Percentiles rank a stretch among this genome's conserved stretches.
Evolutionary conservation across 2,113 vertebrate species (phyloP).

Genomic region (Charina bottae): DNA sequence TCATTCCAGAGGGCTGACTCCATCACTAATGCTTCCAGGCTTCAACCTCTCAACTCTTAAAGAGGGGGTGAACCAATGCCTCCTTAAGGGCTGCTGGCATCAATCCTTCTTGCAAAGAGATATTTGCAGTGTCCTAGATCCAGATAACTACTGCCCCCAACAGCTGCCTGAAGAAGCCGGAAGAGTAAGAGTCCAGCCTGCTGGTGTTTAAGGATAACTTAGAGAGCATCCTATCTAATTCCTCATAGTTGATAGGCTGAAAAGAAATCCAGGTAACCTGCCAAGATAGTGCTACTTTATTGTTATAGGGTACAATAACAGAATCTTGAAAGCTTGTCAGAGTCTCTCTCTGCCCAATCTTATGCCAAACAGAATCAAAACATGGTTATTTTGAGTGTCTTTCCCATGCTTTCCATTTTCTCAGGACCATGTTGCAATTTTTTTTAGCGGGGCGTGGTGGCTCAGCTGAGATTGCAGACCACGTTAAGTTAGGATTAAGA

Average conservation of each 20-base stretch:
- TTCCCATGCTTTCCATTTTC: neutral
- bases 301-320: neutral
- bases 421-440: neutral
- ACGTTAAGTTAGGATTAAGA: no score
- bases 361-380: neutral
- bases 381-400: neutral
- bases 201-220: neutral
- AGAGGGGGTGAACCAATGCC: neutral
- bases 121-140: neutral
- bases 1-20: neutral
- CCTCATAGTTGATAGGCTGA: neutral
- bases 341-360: neutral
- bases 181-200: neutral
- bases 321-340: neutral
- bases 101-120: neutral
- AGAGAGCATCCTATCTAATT: neutral
- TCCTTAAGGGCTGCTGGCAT: neutral
- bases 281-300: neutral
- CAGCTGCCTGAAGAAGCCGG: neutral
- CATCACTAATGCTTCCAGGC: neutral
- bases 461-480: no score
- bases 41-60: no score
- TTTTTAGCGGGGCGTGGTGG: no score
- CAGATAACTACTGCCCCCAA: no score
- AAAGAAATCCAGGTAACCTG: neutral